A percentile compares a stretch with the other conserved stretches of the same genome.
These are phyloP conservation scores for Anoura caudifer DNA, from an alignment of 2,113 vertebrate species.

Conservation along the genomic window DNA sequence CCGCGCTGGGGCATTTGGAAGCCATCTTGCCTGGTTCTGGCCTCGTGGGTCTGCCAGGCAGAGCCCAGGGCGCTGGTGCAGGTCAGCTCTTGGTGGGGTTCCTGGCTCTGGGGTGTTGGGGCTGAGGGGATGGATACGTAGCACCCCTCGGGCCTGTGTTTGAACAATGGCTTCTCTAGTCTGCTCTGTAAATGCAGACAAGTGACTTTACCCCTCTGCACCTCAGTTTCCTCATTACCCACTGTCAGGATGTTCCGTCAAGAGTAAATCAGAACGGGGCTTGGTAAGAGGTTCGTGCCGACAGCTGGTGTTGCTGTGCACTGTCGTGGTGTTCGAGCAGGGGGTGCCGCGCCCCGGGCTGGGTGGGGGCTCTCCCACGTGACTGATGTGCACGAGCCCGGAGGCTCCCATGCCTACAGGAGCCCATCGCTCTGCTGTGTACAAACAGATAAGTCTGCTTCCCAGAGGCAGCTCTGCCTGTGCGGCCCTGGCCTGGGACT, in stretches of 20 bases:
- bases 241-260: fast-evolving
- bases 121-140: background rate
- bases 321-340: fast-evolving
- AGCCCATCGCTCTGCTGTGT: background rate
- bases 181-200: background rate
- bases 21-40: background rate
- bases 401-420: no score
- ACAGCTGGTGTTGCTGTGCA: no score
- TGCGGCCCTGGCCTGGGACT: fast-evolving
- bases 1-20: fast-evolving
- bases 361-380: background rate
- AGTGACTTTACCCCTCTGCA: background rate
- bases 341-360: fast-evolving
- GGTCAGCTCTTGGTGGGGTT: no score
- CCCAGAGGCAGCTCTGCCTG: no score
- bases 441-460: background rate
- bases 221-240: background rate
- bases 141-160: background rate
- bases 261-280: background rate
- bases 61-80: no score
- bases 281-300: background rate
- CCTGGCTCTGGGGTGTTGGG: background rate
- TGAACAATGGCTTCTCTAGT: background rate
- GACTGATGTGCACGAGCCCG: fast-evolving
- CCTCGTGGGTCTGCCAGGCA: background rate